These are phyloP conservation scores for Samia ricini DNA, from an alignment of 1,140 invertebrate species.

Conservation along the genomic window DNA sequence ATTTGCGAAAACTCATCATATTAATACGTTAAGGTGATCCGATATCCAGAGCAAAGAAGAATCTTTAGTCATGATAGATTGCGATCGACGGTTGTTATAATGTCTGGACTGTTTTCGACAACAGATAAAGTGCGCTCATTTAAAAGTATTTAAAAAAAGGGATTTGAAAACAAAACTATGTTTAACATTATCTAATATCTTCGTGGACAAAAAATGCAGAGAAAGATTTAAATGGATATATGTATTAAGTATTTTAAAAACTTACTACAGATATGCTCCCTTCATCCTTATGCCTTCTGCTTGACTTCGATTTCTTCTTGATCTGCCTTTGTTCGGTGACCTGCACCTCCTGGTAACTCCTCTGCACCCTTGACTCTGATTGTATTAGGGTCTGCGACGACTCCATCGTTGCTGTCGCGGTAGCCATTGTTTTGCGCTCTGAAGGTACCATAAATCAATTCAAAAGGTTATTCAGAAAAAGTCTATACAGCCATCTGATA, in stretches of 20 bases:
- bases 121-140: too few species aligned
- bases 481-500: neutral
- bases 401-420: slow-evolving; percentile 68
- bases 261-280: slow-evolving; percentile 73
- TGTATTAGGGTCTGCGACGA: slow-evolving; percentile 68
- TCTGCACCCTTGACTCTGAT: slow-evolving; percentile 59
- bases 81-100: too few species aligned
- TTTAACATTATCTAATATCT: too few species aligned
- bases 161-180: too few species aligned
- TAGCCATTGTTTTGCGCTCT: slow-evolving; percentile 42
- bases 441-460: slow-evolving; percentile 22
- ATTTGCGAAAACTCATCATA: too few species aligned
- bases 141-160: too few species aligned
- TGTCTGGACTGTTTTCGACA: too few species aligned
- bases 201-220: too few species aligned
- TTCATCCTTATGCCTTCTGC: slow-evolving; percentile 68
- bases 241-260: slow-evolving; percentile 3
- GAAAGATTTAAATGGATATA: too few species aligned
- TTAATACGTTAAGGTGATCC: too few species aligned
- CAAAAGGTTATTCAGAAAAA: neutral
- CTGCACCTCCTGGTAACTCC: slow-evolving; percentile 62
- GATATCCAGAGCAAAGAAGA: too few species aligned
- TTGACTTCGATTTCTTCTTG: slow-evolving; percentile 69
- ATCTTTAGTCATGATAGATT: too few species aligned
- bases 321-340: slow-evolving; percentile 55